Evolutionary conservation across 2,113 vertebrate species (phyloP).

Genomic region (Dromas ardeola): DNA sequence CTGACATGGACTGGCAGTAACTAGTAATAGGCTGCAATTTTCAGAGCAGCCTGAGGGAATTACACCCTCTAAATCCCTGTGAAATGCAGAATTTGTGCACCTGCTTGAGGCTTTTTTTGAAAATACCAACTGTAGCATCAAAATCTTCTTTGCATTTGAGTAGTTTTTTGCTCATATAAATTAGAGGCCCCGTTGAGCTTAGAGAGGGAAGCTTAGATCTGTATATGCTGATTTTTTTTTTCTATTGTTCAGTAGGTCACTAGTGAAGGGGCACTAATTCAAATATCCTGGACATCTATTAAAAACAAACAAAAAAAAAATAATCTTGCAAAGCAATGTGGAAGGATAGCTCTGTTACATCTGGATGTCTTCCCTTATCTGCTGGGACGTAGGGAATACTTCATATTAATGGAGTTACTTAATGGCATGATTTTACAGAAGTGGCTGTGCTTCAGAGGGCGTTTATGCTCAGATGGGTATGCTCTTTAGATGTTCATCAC

Average conservation of each 20-base stretch:
- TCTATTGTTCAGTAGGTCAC: not conserved
- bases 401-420: not conserved
- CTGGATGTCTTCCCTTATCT: not conserved
- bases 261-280: not conserved
- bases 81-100: conserved; percentile 3
- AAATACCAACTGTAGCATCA: not conserved
- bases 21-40: conserved; percentile 38
- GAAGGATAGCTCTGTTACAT: not conserved
- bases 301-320: not conserved
- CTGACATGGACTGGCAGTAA: conserved; percentile 7
- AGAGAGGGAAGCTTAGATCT: not conserved
- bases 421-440: not conserved
- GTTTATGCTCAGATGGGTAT: not conserved
- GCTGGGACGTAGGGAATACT: not conserved
- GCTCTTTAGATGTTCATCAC: not conserved
- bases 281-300: no score
- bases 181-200: not conserved
- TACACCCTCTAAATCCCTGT: not conserved
- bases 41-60: conserved; percentile 21
- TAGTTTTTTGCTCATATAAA: not conserved
- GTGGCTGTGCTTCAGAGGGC: not conserved
- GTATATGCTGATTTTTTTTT: not conserved
- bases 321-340: rapidly evolving
- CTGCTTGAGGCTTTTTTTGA: not conserved
- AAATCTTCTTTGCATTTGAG: not conserved